These are phyloP conservation scores for Drosophila mimica DNA, from an alignment of 2,888 invertebrate species.

Conservation along the genomic window DNA sequence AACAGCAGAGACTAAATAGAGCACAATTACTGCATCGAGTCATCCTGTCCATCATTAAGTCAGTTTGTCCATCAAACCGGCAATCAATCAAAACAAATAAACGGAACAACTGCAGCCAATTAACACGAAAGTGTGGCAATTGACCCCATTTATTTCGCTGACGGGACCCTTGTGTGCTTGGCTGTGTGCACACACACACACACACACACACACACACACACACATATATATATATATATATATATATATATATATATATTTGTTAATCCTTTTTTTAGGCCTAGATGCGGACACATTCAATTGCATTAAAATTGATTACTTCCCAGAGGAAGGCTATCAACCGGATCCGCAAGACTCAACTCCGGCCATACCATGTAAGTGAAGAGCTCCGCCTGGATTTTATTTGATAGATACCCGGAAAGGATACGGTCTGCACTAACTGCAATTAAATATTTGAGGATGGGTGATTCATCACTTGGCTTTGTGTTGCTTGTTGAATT, in stretches of 20 bases:
- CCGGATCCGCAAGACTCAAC: constrained; percentile 96
- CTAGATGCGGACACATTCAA: constrained; percentile 82
- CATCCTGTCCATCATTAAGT: constrained; percentile 8
- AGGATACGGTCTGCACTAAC: background rate
- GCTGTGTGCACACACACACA: background rate
- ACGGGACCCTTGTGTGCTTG: constrained; percentile 1
- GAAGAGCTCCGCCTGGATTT: constrained; percentile 19
- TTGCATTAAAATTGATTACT: constrained; percentile 94
- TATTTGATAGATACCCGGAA: background rate
- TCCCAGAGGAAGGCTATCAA: constrained; percentile 93
- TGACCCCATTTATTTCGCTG: constrained; percentile 40
- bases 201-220: background rate
- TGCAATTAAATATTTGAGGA: background rate
- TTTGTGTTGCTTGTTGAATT: too few species aligned
- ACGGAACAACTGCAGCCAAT: constrained; percentile 28
- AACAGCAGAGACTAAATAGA: constrained; percentile 4
- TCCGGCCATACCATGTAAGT: constrained; percentile 97
- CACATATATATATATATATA: background rate
- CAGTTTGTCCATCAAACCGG: constrained; percentile 11
- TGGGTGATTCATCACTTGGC: background rate
- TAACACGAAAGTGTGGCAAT: constrained; percentile 10
- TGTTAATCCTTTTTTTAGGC: constrained; percentile 31
- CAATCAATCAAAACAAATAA: constrained; percentile 41
- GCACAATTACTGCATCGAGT: constrained; percentile 15
- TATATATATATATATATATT: too few species aligned